A percentile compares a stretch with the other conserved stretches of the same genome.
These are phyloP conservation scores for Masnerella sp. DNA, from an alignment of 2,888 invertebrate species.

Conservation along the genomic window DNA sequence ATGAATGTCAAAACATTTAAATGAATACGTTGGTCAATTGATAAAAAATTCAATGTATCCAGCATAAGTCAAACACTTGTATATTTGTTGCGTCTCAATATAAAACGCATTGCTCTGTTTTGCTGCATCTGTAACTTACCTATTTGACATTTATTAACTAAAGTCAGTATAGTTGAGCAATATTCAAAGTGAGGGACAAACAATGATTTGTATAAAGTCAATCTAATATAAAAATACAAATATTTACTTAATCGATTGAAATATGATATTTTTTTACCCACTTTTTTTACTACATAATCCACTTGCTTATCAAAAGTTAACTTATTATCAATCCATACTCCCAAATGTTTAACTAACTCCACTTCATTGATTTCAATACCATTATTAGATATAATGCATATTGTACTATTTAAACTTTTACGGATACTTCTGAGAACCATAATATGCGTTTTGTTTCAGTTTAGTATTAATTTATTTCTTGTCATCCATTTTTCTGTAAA, in stretches of 20 bases:
- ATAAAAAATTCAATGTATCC: constrained; percentile 9
- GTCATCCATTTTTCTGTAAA: no score
- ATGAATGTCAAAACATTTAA: background rate
- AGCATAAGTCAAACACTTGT: background rate
- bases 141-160: background rate
- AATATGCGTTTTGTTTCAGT: no score
- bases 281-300: background rate
- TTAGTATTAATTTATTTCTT: no score
- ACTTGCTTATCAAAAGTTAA: constrained; percentile 1
- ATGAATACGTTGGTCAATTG: background rate
- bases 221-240: background rate
- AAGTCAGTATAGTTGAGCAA: constrained; percentile 1
- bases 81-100: constrained; percentile 4
- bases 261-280: background rate
- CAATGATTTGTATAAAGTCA: background rate
- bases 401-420: no score
- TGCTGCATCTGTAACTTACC: background rate
- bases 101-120: constrained; percentile 13
- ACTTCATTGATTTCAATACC: background rate
- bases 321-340: constrained; percentile 3
- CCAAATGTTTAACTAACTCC: constrained; percentile 3
- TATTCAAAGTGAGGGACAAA: constrained; percentile 9
- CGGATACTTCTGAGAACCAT: no score
- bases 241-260: background rate
- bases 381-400: background rate